Evolutionary conservation across 2,888 invertebrate species (phyloP).

Genomic region (Priocnemis perturbator): DNA sequence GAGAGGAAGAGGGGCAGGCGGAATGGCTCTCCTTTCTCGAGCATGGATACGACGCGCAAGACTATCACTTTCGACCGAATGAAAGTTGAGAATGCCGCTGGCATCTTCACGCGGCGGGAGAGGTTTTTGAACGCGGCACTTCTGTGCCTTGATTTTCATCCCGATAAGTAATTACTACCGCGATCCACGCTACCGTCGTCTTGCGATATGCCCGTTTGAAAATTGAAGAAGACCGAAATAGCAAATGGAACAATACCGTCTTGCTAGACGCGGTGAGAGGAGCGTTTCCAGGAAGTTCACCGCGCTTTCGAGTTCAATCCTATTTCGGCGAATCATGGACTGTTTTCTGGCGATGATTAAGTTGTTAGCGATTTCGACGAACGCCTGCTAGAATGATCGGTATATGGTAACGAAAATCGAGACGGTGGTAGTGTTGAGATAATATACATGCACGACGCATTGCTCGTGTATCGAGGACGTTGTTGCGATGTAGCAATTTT

Average conservation of each 20-base stretch:
- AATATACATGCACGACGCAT: conserved; percentile 59
- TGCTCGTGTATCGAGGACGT: conserved; percentile 13
- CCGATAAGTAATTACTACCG: neutral
- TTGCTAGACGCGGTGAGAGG: too few relatives aligned
- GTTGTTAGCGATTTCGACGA: too few relatives aligned
- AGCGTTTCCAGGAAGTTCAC: too few relatives aligned
- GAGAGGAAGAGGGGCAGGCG: conserved; percentile 45
- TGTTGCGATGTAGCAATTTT: conserved; percentile 36
- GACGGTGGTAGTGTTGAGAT: conserved; percentile 27
- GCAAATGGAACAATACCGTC: too few relatives aligned
- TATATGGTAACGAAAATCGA: conserved; percentile 23
- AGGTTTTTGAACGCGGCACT: conserved; percentile 31
- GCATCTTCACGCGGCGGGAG: conserved; percentile 32
- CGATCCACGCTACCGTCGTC: neutral
- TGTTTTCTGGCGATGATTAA: too few relatives aligned
- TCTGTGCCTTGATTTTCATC: neutral
- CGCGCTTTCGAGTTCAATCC: too few relatives aligned
- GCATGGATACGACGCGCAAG: conserved; percentile 63
- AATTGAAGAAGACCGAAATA: neutral
- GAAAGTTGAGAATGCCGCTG: conserved; percentile 68
- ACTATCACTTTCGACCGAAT: conserved; percentile 74
- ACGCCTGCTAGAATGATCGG: conserved; percentile 9
- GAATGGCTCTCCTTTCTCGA: conserved; percentile 71
- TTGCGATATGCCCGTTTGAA: neutral
- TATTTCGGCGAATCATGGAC: too few relatives aligned